These are phyloP conservation scores for Herpailurus yagouaroundi DNA, from an alignment of 2,113 vertebrate genomes.

Conservation along the genomic window DNA sequence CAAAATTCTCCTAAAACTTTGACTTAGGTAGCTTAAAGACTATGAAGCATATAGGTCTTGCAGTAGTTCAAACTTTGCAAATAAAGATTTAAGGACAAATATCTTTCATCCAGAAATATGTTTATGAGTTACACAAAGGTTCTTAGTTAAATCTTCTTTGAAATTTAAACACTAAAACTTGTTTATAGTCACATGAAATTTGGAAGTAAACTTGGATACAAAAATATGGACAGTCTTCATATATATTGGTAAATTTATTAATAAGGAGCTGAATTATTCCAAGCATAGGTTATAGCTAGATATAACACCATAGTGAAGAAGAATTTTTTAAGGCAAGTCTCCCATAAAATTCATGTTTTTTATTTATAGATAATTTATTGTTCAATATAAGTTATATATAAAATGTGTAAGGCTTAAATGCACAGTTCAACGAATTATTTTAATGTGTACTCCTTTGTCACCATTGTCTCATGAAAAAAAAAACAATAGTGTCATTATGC, in stretches of 20 bases:
- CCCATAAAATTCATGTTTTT: not conserved
- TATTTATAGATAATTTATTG: not conserved
- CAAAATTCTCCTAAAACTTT: not conserved
- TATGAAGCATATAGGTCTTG: not conserved
- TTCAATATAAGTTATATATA: not conserved
- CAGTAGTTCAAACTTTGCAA: not conserved
- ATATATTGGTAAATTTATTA: not conserved
- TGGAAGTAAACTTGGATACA: not conserved
- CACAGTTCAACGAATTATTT: not conserved
- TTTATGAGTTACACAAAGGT: not conserved
- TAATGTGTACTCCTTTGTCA: no score
- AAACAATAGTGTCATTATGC: no score
- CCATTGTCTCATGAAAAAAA: no score
- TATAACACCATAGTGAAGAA: not conserved
- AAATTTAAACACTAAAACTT: not conserved
- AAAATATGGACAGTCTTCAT: not conserved
- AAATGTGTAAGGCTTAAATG: not conserved
- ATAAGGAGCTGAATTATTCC: not conserved
- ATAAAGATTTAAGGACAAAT: not conserved
- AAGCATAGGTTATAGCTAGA: not conserved
- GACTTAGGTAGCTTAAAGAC: not conserved
- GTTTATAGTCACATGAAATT: not conserved
- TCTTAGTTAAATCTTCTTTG: not conserved
- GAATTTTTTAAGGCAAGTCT: not conserved
- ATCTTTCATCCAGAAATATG: not conserved